These are phyloP conservation scores for Tetragonula carbonaria DNA, from an alignment of 2,888 invertebrate species.

Conservation along the genomic window DNA sequence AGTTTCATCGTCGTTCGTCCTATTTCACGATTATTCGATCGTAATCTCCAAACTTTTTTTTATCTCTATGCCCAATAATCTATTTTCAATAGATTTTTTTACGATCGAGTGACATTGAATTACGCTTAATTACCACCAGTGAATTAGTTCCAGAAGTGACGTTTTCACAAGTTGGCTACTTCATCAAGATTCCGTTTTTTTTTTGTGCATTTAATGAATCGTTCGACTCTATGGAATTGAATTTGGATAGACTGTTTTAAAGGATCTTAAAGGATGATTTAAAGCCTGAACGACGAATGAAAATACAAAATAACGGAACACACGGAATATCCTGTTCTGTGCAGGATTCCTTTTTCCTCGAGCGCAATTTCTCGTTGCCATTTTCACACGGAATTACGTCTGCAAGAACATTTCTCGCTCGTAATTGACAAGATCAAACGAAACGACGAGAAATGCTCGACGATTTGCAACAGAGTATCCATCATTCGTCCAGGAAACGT, in stretches of 20 bases:
- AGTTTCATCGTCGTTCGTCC: not conserved
- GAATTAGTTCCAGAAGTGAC: not conserved
- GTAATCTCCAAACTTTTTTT: not conserved
- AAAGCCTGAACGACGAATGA: not conserved
- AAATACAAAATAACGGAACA: not conserved
- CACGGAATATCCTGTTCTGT: not conserved
- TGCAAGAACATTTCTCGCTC: not conserved
- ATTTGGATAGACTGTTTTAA: not conserved
- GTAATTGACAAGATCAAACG: not conserved
- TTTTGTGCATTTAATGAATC: constrained; percentile 5
- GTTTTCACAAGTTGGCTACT: not conserved
- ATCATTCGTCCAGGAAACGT: constrained; percentile 15
- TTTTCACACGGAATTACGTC: not conserved
- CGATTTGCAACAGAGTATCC: constrained; percentile 15
- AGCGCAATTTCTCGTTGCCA: not conserved
- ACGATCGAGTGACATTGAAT: not conserved
- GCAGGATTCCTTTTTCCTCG: not conserved
- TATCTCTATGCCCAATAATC: not conserved
- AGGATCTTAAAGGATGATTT: not conserved
- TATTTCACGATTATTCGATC: not conserved
- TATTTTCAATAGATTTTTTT: not conserved
- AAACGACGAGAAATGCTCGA: not conserved
- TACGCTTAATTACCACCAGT: not conserved
- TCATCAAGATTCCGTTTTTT: not conserved
- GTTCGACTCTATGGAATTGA: not conserved